Base-by-base conservation (phyloP, 2,888 invertebrate genomes). In the Metopia argyrocephala region DNA sequence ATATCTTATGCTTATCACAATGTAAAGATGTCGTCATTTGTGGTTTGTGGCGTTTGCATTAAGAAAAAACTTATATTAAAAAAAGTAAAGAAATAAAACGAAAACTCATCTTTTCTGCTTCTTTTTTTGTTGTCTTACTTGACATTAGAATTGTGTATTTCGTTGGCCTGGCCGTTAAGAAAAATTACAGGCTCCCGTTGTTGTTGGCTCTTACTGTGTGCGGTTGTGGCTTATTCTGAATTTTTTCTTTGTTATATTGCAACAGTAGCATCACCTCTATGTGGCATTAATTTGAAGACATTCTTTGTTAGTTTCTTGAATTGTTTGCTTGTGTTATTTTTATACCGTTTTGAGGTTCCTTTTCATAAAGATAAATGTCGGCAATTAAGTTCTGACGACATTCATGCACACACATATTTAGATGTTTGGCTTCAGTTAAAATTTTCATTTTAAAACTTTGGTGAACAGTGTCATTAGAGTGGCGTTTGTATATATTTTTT, bases 1-100 rank as follows among this genome's bases (percentile, higher is more conserved):
- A 89, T 89, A 89, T 88, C 89, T 89, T 88, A 84, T 87, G 88
- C 89, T 88, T 88, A 88, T 88, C 88, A 87, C 84, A 84, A 85
- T 83, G 84, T 82, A 73, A 76, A 82, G 68, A 84, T 83, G 83
- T 84, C 84, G 83, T 84, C 84, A 80, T 83, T 85, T 84, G 84
- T 75, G 82, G 79, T 80, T 78, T 78, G 71, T 74, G 73, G 78
- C 78, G 66, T 76, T 76, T 61, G 78, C 79, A 73, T 76, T 82
- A 70, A 76, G 74, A 78, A 28, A 38, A 27, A 71, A 71, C 48
- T 28, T 56, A 66, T 48, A 57, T 9, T 7, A 18, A 21, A 57
- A 20, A 20, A 50, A 23, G 56, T 27, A 12, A 38, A 66, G 46
- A 68, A 23, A 38, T 52, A 56, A 56, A 74, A 3, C 6, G 46